Conservation (phyloP, 2,797 vertebrate genomes). For the Cynopterus sphinx region DNA sequence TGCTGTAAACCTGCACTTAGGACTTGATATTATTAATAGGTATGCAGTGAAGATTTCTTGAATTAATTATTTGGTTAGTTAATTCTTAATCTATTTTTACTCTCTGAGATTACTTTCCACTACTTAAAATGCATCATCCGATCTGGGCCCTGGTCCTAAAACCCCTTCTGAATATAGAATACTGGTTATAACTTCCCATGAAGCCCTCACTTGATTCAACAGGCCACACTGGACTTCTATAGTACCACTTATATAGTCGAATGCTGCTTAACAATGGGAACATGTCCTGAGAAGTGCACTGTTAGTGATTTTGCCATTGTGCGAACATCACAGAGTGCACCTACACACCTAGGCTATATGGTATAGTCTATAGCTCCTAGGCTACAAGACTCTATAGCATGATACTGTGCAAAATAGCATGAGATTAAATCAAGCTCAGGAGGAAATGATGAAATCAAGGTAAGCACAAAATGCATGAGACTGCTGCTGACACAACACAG, state of each 20-base stretch:
- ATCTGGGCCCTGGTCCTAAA: neutral
- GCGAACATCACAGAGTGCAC: no score
- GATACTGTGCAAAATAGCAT: no score
- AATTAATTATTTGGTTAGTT: constrained; percentile 40
- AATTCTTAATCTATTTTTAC: neutral
- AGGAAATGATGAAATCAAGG: no score
- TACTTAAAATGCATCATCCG: neutral
- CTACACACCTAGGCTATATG: no score
- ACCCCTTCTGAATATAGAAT: neutral
- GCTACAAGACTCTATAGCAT: no score
- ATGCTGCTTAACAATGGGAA: no score
- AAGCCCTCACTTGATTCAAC: neutral
- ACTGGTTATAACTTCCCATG: neutral
- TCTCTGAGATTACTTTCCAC: constrained; percentile 36
- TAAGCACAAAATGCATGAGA: no score
- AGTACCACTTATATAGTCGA: neutral
- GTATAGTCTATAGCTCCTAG: no score
- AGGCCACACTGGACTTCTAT: neutral
- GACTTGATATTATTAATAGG: neutral
- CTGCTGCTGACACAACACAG: neutral
- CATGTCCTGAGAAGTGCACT: no score
- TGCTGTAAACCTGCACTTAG: neutral
- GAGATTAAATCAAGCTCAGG: no score
- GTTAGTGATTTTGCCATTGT: no score
- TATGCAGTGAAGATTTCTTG: neutral